Evolutionary conservation across 2,113 vertebrate genomes (phyloP).

Genomic region (Bambusicola thoracicus): DNA sequence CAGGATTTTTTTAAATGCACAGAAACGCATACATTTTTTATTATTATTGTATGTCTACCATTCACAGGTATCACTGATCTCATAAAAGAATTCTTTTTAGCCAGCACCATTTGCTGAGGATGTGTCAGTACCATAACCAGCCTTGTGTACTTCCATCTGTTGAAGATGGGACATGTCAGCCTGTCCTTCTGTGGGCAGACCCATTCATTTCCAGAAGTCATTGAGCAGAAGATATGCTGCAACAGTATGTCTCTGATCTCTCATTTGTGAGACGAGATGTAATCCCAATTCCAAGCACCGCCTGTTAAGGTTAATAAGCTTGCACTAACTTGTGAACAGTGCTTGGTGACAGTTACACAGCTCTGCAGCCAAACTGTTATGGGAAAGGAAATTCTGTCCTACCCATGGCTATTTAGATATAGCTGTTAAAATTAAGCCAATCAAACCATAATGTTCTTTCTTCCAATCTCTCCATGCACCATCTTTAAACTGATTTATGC

Average conservation of each 20-base stretch:
- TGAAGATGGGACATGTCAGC: neutral
- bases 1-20: neutral
- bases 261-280: neutral
- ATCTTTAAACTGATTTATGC: accelerated
- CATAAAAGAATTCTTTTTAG: neutral
- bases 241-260: neutral
- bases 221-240: neutral
- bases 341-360: neutral
- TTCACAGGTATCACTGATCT: neutral
- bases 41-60: neutral
- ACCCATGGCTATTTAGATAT: neutral
- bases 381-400: neutral
- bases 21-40: neutral
- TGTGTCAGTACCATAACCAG: neutral
- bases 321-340: neutral
- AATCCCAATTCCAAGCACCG: neutral
- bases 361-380: neutral
- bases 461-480: accelerated
- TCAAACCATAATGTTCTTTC: neutral
- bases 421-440: neutral
- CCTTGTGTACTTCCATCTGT: neutral
- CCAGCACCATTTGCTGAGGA: neutral
- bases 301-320: neutral
- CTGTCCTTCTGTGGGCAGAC: neutral
- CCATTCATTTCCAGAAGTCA: neutral